Conservation (phyloP, 2,888 invertebrate species). For the Morinoia aosen region DNA sequence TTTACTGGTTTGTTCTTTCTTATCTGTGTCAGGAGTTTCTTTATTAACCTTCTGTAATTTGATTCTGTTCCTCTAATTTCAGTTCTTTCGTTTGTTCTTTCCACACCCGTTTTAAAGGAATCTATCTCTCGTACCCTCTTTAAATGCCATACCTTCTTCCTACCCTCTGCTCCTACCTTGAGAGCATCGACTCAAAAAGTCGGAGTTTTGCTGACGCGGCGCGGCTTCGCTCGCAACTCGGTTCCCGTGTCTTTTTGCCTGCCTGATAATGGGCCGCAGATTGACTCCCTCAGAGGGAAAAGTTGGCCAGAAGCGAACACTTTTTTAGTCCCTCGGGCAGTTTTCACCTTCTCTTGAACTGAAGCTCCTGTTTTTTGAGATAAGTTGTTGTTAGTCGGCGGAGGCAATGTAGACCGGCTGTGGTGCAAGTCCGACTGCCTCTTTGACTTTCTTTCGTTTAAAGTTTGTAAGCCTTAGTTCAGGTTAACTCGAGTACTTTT, state of each 20-base stretch:
- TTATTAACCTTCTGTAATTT: not conserved
- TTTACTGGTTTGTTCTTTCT: not conserved
- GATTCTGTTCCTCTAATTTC: not conserved
- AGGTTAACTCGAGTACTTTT: not conserved
- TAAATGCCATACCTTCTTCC: not conserved
- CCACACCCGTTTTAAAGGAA: no score
- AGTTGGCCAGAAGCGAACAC: not conserved
- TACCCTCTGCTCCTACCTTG: not conserved
- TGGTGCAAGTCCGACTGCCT: not conserved
- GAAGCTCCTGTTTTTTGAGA: not conserved
- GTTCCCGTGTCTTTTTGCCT: not conserved
- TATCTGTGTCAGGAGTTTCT: not conserved
- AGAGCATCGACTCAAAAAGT: not conserved
- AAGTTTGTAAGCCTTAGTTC: not conserved
- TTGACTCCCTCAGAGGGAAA: constrained; percentile 1
- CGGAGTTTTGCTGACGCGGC: not conserved
- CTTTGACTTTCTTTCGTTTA: not conserved
- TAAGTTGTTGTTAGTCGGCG: not conserved
- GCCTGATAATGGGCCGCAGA: constrained; percentile 3
- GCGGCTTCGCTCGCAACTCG: not conserved
- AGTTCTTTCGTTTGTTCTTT: not conserved
- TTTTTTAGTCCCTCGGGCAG: not conserved
- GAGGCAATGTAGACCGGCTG: not conserved
- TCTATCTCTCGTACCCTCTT: not conserved
- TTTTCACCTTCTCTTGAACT: constrained; percentile 6